Evolutionary conservation across 2,113 vertebrate species (phyloP).

Genomic region (Tachycineta bicolor): DNA sequence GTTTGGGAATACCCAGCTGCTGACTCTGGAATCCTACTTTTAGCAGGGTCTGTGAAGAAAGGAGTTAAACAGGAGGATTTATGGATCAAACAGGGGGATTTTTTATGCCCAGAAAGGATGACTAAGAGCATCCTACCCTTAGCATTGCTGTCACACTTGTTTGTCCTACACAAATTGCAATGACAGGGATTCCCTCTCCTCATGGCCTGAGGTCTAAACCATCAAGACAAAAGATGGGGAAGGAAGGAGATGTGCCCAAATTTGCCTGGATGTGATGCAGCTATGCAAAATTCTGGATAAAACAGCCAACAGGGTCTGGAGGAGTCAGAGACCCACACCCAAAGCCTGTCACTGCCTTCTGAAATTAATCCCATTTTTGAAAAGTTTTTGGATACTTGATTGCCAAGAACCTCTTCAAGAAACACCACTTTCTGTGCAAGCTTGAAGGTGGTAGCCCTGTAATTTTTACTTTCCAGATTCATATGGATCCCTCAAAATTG

Average conservation of each 20-base stretch:
- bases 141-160: neutral
- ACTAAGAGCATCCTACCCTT: neutral
- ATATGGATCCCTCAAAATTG: neutral
- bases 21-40: neutral
- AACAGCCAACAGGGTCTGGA: neutral
- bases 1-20: constrained; percentile 28
- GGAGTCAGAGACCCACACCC: neutral
- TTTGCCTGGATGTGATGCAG: neutral
- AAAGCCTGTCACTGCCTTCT: neutral
- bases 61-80: neutral
- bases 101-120: neutral
- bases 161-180: neutral
- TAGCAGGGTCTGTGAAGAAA: neutral
- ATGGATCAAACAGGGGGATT: neutral
- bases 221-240: neutral
- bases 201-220: neutral
- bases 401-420: neutral
- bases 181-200: neutral
- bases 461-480: neutral
- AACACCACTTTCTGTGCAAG: neutral
- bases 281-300: neutral
- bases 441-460: neutral
- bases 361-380: neutral
- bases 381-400: neutral
- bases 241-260: neutral